Percentiles rank a stretch among this genome's conserved stretches.
Conservation (phyloP, 2,888 invertebrate genomes). For the Chalcosyrphus nemorum region DNA sequence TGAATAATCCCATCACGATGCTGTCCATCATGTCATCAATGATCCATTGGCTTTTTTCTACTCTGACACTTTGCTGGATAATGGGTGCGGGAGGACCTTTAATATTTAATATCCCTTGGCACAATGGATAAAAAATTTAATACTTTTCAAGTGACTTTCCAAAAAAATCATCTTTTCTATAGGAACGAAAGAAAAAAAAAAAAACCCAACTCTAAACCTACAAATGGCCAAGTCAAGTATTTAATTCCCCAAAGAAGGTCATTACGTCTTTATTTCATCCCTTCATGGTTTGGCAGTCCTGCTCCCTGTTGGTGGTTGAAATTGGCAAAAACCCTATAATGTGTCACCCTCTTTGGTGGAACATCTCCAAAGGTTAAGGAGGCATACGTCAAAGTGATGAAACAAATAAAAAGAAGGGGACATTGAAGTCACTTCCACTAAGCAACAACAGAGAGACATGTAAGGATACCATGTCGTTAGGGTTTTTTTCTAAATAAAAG, state of each 20-base stretch:
- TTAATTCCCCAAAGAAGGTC: constrained; percentile 70
- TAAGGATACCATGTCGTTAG: constrained; percentile 55
- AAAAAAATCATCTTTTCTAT: background rate
- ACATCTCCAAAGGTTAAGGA: constrained; percentile 67
- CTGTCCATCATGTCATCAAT: constrained; percentile 23
- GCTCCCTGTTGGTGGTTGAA: background rate
- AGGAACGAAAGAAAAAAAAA: too few species aligned
- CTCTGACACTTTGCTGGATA: too few species aligned
- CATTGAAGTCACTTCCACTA: constrained; percentile 41
- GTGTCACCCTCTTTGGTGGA: constrained; percentile 41
- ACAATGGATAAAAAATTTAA: constrained; percentile 52
- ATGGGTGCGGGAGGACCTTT: too few species aligned
- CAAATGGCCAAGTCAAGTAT: constrained; percentile 44
- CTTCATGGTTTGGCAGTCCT: constrained; percentile 20
- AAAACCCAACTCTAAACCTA: too few species aligned
- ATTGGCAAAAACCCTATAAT: constrained; percentile 43
- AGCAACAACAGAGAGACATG: constrained; percentile 46
- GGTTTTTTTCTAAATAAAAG: constrained; percentile 46
- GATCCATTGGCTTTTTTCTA: constrained; percentile 8
- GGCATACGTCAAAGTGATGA: constrained; percentile 63
- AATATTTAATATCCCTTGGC: constrained; percentile 55
- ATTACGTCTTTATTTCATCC: constrained; percentile 60
- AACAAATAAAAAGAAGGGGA: constrained; percentile 34
- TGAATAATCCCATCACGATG: constrained; percentile 1
- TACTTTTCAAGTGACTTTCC: constrained; percentile 39